These are phyloP conservation scores for Lagopus muta DNA, from an alignment of 2,113 vertebrate species.

Conservation along the genomic window DNA sequence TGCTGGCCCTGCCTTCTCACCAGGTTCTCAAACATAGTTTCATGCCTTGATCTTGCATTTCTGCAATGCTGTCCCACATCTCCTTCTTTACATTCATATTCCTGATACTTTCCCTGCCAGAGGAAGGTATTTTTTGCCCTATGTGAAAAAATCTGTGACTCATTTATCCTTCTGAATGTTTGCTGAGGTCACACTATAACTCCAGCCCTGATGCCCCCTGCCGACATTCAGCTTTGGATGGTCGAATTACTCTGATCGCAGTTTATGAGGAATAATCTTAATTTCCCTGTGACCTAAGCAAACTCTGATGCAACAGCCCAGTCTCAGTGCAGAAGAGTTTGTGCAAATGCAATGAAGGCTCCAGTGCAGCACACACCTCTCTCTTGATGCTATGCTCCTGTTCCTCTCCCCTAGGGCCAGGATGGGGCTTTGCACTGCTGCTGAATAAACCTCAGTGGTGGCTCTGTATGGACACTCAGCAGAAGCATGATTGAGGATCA, in stretches of 20 bases:
- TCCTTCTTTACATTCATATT: background rate
- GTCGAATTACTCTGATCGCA: background rate
- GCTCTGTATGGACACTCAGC: background rate
- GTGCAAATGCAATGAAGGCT: background rate
- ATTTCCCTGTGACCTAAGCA: background rate
- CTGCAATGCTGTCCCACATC: background rate
- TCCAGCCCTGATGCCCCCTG: background rate
- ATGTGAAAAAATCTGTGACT: background rate
- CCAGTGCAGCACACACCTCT: rapidly evolving
- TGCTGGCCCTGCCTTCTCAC: too few relatives aligned
- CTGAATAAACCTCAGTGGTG: background rate
- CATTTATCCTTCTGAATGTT: background rate
- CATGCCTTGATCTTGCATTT: too few relatives aligned
- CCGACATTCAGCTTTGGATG: background rate
- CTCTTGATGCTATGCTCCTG: background rate
- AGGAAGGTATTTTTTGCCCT: background rate
- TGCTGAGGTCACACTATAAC: background rate
- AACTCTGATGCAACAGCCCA: background rate
- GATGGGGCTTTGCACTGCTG: background rate
- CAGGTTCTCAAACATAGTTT: too few relatives aligned
- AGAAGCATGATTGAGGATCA: background rate
- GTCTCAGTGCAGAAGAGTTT: background rate
- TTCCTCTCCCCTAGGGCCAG: background rate
- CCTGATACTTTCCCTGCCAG: background rate
- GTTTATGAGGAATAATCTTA: background rate